Conservation (phyloP, 2,113 vertebrate species). For the Tachycineta bicolor region DNA sequence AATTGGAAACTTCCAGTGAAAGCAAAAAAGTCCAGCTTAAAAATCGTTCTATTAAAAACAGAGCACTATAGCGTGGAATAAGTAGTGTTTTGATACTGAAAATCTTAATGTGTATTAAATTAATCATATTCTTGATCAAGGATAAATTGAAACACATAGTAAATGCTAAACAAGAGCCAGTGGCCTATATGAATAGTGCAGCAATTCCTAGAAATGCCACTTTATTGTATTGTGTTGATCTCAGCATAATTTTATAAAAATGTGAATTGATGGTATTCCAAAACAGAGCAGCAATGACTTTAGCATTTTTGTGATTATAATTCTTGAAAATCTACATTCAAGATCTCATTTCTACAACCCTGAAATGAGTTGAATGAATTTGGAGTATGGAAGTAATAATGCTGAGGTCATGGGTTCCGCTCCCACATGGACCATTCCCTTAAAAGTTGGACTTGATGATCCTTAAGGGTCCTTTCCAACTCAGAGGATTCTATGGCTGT, state of each 20-base stretch:
- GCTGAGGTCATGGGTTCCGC: accelerated
- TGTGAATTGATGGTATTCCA: not conserved
- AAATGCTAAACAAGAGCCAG: not conserved
- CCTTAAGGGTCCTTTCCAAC: not conserved
- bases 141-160: not conserved
- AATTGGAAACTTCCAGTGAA: not conserved
- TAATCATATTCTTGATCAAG: not conserved
- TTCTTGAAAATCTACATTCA: not conserved
- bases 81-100: not conserved
- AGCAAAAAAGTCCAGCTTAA: not conserved
- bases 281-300: not conserved
- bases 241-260: not conserved
- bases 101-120: not conserved
- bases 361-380: not conserved
- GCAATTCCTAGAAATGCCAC: not conserved
- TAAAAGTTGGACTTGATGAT: not conserved
- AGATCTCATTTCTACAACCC: too few relatives aligned
- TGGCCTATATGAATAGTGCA: not conserved
- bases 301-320: not conserved
- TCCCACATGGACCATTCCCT: not conserved
- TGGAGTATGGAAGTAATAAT: not conserved
- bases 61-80: not conserved
- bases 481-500: not conserved
- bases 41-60: not conserved
- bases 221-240: not conserved